Evolutionary conservation across 2,113 vertebrate genomes (phyloP).

Genomic region (Pteropus alecto): DNA sequence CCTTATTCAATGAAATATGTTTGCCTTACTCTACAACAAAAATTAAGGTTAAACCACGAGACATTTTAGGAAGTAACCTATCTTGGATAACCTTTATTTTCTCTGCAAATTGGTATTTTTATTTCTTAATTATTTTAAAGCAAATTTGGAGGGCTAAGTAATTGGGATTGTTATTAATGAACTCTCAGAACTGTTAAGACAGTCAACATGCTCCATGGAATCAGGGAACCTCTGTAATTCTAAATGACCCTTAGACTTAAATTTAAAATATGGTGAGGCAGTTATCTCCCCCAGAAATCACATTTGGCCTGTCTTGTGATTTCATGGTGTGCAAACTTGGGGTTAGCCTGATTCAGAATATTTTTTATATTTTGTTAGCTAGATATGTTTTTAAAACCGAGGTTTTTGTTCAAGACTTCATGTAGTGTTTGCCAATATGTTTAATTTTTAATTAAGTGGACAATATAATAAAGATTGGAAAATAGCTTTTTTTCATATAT

Average conservation of each 20-base stretch:
- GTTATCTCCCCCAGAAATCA: background rate
- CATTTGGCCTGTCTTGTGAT: background rate
- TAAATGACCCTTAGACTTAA: background rate
- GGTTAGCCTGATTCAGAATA: background rate
- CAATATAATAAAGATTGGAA: conserved; percentile 13
- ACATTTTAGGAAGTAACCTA: conserved; percentile 44
- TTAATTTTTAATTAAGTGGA: background rate
- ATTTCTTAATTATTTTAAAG: conserved; percentile 56
- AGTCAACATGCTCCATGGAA: background rate
- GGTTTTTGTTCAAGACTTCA: background rate
- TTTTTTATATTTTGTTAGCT: background rate
- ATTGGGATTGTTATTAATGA: conserved; percentile 27
- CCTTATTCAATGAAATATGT: conserved; percentile 51
- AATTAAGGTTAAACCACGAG: conserved; percentile 45
- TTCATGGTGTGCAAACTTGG: conserved; percentile 36
- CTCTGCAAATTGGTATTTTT: conserved; percentile 45
- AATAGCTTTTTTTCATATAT: background rate
- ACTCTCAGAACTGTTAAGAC: background rate
- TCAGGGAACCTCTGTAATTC: background rate
- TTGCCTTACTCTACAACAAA: conserved; percentile 56
- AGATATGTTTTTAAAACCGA: background rate
- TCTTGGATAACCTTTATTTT: conserved; percentile 53
- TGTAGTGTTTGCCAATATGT: background rate
- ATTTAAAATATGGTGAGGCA: background rate
- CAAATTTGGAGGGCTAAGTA: background rate